These are phyloP conservation scores for Eulemur rufifrons DNA, from an alignment of 2,113 vertebrate species.

Conservation along the genomic window DNA sequence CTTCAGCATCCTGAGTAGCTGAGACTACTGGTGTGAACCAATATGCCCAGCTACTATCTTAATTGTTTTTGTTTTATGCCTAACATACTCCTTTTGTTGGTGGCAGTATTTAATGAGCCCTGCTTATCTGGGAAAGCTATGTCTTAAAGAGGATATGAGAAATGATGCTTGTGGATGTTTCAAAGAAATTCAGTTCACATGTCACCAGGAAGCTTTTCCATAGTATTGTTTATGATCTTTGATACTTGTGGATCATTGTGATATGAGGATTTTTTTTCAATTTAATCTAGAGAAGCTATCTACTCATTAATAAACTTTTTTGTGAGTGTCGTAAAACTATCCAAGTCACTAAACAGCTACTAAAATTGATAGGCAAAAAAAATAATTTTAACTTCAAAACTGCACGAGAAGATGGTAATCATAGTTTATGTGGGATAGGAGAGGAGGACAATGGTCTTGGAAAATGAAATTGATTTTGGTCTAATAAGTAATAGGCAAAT, in stretches of 20 bases:
- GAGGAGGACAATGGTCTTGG: not conserved
- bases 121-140: not conserved
- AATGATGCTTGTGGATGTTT: not conserved
- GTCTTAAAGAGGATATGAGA: not conserved
- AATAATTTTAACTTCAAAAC: constrained; percentile 2
- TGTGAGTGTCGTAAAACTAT: not conserved
- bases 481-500: not conserved
- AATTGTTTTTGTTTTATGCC: not conserved
- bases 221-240: not conserved
- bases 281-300: not conserved
- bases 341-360: not conserved
- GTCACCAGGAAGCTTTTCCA: not conserved
- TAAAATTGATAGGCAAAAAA: not conserved
- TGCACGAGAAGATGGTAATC: not conserved
- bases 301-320: not conserved
- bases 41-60: not conserved
- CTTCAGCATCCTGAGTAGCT: too few relatives aligned
- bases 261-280: not conserved
- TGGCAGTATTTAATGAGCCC: not conserved
- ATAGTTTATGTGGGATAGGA: not conserved
- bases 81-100: not conserved
- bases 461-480: not conserved
- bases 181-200: not conserved
- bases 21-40: too few relatives aligned
- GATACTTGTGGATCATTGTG: not conserved